Percentiles rank a stretch among this genome's conserved stretches.
Conservation (phyloP, 1,140 invertebrate genomes). For the Conopomorpha cramerella region DNA sequence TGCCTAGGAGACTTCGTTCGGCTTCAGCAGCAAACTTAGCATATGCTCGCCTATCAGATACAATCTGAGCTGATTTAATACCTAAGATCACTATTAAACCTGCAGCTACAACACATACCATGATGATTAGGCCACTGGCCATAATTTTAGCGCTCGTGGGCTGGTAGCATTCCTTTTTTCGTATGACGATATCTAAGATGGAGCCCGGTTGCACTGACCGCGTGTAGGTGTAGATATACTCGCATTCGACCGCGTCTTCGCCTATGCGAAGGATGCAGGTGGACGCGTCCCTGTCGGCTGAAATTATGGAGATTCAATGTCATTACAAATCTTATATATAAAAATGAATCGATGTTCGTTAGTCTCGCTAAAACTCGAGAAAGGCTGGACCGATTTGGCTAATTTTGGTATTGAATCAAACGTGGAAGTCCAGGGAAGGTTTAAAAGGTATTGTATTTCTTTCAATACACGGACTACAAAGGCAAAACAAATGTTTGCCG, state of each 20-base stretch:
- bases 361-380: too few species aligned
- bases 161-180: conserved; percentile 38
- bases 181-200: conserved; percentile 38
- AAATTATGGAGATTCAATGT: too few species aligned
- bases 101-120: conserved; percentile 37
- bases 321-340: too few species aligned
- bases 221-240: conserved; percentile 55
- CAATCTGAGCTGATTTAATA: conserved; percentile 40
- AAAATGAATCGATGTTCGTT: too few species aligned
- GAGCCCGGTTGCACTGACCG: conserved; percentile 15
- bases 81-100: conserved; percentile 48
- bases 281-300: conserved; percentile 12
- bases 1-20: conserved; percentile 20
- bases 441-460: too few species aligned
- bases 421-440: too few species aligned
- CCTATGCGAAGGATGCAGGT: conserved; percentile 45
- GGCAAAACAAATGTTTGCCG: too few species aligned
- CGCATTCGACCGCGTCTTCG: conserved; percentile 46
- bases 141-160: conserved; percentile 32
- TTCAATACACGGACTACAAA: too few species aligned
- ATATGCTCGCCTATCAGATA: conserved; percentile 55
- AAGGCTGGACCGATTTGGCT: too few species aligned
- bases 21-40: conserved; percentile 52
- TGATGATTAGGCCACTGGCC: conserved; percentile 33
- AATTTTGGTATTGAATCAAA: too few species aligned